These are phyloP conservation scores for Furcifer pardalis DNA, from an alignment of 2,797 vertebrate genomes.

Conservation along the genomic window DNA sequence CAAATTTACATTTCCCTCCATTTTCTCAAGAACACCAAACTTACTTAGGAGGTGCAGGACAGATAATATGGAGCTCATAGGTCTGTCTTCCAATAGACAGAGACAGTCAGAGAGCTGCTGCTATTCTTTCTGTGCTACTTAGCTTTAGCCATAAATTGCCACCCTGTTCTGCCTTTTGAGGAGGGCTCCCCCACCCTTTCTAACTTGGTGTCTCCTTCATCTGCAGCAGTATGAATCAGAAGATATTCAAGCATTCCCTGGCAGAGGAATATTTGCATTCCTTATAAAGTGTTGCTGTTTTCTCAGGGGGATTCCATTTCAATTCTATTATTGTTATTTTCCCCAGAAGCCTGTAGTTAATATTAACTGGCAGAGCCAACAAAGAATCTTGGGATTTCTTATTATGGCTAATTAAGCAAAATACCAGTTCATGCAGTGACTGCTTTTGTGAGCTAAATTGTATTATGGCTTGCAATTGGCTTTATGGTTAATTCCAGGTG, in stretches of 20 bases:
- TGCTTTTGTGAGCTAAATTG: slow-evolving; percentile 59
- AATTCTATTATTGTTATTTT: slow-evolving; percentile 60
- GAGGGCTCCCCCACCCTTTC: not conserved
- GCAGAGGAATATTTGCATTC: slow-evolving; percentile 45
- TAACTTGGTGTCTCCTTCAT: not conserved
- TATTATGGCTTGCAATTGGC: slow-evolving; percentile 40
- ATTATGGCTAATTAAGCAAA: slow-evolving; percentile 67
- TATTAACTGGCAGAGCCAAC: slow-evolving; percentile 57
- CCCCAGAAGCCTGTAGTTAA: slow-evolving; percentile 63
- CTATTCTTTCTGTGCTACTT: not conserved
- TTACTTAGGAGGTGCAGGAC: too few species aligned
- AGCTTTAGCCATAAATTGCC: not conserved
- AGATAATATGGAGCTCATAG: not conserved
- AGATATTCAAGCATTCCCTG: slow-evolving; percentile 8
- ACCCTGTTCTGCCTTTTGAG: not conserved
- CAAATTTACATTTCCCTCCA: too few species aligned
- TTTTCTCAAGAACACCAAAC: too few species aligned
- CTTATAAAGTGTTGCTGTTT: slow-evolving; percentile 40
- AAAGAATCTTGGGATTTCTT: slow-evolving; percentile 65
- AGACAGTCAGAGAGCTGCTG: not conserved
- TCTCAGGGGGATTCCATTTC: slow-evolving; percentile 50
- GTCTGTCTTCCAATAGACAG: not conserved
- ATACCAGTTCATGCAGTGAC: slow-evolving; percentile 56
- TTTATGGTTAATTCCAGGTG: slow-evolving; percentile 50
- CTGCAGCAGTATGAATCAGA: not conserved